Base-by-base conservation (phyloP, 92 coral and sea anemone genomes). In the Epizoanthus stellaris region DNA sequence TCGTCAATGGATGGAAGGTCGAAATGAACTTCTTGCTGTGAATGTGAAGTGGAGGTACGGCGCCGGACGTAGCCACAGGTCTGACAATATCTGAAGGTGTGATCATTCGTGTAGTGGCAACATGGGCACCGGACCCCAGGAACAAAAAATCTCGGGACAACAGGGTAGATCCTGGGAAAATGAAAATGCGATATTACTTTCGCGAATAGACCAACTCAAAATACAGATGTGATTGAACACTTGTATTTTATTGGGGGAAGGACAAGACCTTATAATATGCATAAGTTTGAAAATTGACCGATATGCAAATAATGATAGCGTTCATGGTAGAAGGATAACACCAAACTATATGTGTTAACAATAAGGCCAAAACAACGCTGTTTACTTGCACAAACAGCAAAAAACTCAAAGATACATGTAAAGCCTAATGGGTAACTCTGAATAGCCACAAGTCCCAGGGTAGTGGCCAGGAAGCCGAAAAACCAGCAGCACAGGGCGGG, bases 391-490 rank as follows among this genome's bases (percentile, higher is more conserved):
- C 1, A 43, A 4, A 43, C 8, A 30, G 36, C 36, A 30, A 30
- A 30, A 30, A 30, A 43, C 49, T 4, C 49, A 43, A 43, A 43
- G 49, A 43, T 43, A 43, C 49, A 43, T 43, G 49, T 43, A 43
- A 43, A 43, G 49, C 49, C 49, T 43, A 43, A 43, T 43, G 49
- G 49, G 49, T 7, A 43, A 43, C 49, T 43, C 0, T 43, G 49
- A 43, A 43, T 43, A 43, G 49, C 36, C 36, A 30, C 36, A 30
- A 30, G 36, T 72, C 81, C 87, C 80, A 83, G 5, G 90, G 94
- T 15, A 85, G 73, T 1, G 75, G 88, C 91, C 90, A 90, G 45
- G 49, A 30, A 40, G 54, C 34, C 11, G 70, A 80, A 71, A 77
- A 75, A 0, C 69, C 76, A 4, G 71, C 49, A n/a, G 70, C 6